Base-by-base conservation (phyloP, 2,113 vertebrate genomes). In the Nymphicus hollandicus region DNA sequence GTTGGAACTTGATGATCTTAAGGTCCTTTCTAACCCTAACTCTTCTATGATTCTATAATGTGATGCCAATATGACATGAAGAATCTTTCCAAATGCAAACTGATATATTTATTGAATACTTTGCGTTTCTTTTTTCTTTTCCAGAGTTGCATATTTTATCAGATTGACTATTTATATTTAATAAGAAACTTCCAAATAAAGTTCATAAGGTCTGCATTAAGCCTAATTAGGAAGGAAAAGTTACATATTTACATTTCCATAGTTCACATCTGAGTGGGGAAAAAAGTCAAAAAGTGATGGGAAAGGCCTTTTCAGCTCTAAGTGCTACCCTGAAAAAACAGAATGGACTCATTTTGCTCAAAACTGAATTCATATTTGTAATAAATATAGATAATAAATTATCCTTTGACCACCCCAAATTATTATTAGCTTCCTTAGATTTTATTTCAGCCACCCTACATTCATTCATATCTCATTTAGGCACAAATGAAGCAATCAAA, bases 51-150 rank as follows among this genome's bases (percentile, higher is more conserved):
- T 50, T 50, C 24, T 50, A 27, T 27, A 58, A n/a, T 49, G 22
- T 46, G 16, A 76, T 4, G 2, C 2, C 18, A 27, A 11, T 53
- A 71, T 8, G 13, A 78, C 20, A 71, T 0, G 2, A 46, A 49
- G 2, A 16, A 68, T n/a, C 14, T 69, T 91, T 80, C 25, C 35
- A 68, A 83, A 69, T 28, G 79, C 7, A 77, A 69, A 37, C 7
- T 6, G 17, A 86, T 76, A 50, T 50, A 50, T 76, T 76, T 83
- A n/a, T 64, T 58, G 8, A 39, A 28, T 25, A 27, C 3, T 74
- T 70, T 10, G 8, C 5, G 4, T 31, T 56, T 22, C 55, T 47
- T 39, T 39, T 35, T 73, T 46, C 10, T 56, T 78, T 60, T 43
- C 25, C 22, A 12, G 20, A 56, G 17, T 70, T 85, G 23, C 24